Evolutionary conservation across 1,140 invertebrate species (phyloP), one percentile per base, ranked within the genome.

Genomic region (Anastrepha ludens): DNA sequence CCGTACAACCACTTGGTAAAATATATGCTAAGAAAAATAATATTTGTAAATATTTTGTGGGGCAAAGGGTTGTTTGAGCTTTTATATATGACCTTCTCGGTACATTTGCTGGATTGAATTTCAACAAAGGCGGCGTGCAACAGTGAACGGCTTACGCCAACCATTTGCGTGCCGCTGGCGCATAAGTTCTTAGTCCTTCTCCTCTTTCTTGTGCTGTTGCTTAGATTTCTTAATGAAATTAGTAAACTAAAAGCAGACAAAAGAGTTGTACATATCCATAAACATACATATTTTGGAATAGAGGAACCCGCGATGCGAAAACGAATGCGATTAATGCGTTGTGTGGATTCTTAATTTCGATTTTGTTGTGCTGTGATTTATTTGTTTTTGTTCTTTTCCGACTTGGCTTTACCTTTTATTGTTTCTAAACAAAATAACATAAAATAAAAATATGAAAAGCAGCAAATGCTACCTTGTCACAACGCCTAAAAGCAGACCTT

Each of bases 401-500:
- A 5, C 13, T 62, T 62, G 9, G 15, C 74, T 55, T 50, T 55
- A 17, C 1, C 6, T 58, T n/a, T n/a, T 81, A 9, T 29, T 9
- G 20, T 74, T 74, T 74, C 15, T 58, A 81, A 29, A 81, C 17
- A 81, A 50, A 74, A 47, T 41, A 9, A 70, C 29, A 70, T 41
- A n/a, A 70, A 70, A 70, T 11, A 13, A 17, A 70, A 70, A 70
- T 39, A 70, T 70, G 64, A 8, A 67, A 20, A 5, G 2, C 13
- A 55, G 6, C 2, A 81, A 11, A 55, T 20, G 47, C 17, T 7
- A 55, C 1, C 74, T 20, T 81, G 47, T 55, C n/a, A 55, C 9
- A 81, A 81, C 74, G 74, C 47, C 74, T 81, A 20, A 81, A 81
- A 81, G 47, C 44, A 81, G n/a, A 81, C 74, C 74, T 55, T 81